Evolutionary conservation across 2,113 vertebrate species (phyloP).

Genomic region (Colius striatus): DNA sequence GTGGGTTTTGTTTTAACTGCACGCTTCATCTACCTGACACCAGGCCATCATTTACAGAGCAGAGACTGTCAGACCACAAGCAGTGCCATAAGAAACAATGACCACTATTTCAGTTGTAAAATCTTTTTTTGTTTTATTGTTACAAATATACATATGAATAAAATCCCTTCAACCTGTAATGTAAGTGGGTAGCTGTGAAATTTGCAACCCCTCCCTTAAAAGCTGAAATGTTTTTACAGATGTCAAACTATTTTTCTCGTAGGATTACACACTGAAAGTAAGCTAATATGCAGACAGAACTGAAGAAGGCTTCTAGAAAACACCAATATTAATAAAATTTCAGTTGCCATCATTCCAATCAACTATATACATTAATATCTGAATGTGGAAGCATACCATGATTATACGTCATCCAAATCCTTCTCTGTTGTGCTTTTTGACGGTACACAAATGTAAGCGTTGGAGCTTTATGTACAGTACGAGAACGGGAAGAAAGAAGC

Average conservation of each 20-base stretch:
- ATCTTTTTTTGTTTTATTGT: conserved; percentile 86
- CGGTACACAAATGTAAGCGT: conserved; percentile 56
- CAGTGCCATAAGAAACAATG: neutral
- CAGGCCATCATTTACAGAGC: neutral
- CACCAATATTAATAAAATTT: conserved; percentile 75
- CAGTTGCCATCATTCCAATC: conserved; percentile 68
- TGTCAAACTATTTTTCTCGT: conserved; percentile 59
- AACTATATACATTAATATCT: conserved; percentile 69
- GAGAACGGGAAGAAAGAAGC: conserved; percentile 71
- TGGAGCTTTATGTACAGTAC: conserved; percentile 70
- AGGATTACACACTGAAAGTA: conserved; percentile 76
- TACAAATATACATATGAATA: conserved; percentile 91
- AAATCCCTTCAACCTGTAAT: conserved; percentile 82
- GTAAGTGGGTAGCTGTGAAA: conserved; percentile 75
- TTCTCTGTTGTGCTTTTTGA: conserved; percentile 66
- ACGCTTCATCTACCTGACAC: neutral
- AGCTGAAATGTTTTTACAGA: conserved; percentile 74
- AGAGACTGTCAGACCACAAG: neutral
- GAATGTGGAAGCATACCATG: conserved; percentile 47
- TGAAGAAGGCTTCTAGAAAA: conserved; percentile 70
- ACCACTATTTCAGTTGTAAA: conserved; percentile 81
- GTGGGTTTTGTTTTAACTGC: neutral
- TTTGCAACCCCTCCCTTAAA: conserved; percentile 57
- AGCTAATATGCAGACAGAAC: conserved; percentile 78
- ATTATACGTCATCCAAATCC: conserved; percentile 19